Evolutionary conservation across 2,888 invertebrate species (phyloP), one percentile per base, ranked within the genome.

Genomic region (Apantesis nais): DNA sequence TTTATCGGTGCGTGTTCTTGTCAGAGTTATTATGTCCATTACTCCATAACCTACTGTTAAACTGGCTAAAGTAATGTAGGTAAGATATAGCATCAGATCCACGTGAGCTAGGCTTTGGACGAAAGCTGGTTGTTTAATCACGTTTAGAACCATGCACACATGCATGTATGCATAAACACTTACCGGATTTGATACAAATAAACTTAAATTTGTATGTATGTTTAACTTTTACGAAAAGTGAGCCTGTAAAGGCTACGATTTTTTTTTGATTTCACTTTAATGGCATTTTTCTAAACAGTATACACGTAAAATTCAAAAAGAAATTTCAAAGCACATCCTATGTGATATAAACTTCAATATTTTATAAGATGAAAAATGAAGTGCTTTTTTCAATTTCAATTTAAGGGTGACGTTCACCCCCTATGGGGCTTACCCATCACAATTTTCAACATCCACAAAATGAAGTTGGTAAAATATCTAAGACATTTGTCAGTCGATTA

Each of bases 401-500:
- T 71, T 74, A 52, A 72, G 69, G 72, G 74, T 74, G 74, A 75
- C 67, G 70, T 75, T 73, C 72, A 76, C 77, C 75, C 72, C 75
- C 86, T 87, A 87, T 72, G 79, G 67, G 60, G 67, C 48, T 62
- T 71, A 74, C 78, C 68, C 73, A 76, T 77, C 72, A 75, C 62
- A 78, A 78, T 86, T 85, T 82, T 78, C 76, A 86, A 83, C 84
- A 90, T 89, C 88, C 88, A 85, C 89, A 83, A 92, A 92, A 94
- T 94, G 93, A 94, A 94, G 92, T 93, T 89, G 88, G 92, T 91
- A 89, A 92, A 93, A 93, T 93, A 94, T 94, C 91, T 91, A 76
- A 93, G 90, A 93, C 93, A 93, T 94, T 94, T 94, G 93, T 94
- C 93, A 94, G 93, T 90, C 93, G 93, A 94, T 94, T 95, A 95